Evolutionary conservation across 2,888 invertebrate genomes (phyloP), one percentile per base, ranked within the genome.

Genomic region (Drosophila sordidula): DNA sequence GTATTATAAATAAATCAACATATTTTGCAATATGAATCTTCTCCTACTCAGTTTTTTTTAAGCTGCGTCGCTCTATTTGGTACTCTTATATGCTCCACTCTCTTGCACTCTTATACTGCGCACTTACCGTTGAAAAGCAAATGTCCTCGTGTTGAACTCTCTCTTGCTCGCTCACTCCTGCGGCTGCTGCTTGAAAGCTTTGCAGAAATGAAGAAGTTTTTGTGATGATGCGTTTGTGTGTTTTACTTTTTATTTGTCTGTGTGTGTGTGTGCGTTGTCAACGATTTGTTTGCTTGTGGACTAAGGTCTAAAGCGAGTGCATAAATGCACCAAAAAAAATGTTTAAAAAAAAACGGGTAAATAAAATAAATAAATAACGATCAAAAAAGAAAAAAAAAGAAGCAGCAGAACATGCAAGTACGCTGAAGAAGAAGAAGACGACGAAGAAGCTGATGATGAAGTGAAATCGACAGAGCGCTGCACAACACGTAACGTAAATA

Each of bases 401-500:
- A 22, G 52, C 49, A 45, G 42, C 38, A 57, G 54, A 75, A 64
- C 69, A 45, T 69, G 51, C 58, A 62, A 66, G 59, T 65, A 66
- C 61, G 57, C 34, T 34, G 47, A 44, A 56, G 58, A 73, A 56
- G 65, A 32, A 47, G 32, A 32, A 39, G 39, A 46, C 34, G 50
- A 38, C 29, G 29, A 29, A 42, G 54, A 42, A 44, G 54, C 54
- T 44, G 54, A 34, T 34, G 34, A 64, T 58, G 71, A 73, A 87
- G 81, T 83, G 87, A 87, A 87, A 81, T 81, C 80, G 84, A 51
- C 67, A 74, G 71, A 78, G 59, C 70, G 69, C 80, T 56, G 64
- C 61, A 67, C 57, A 83, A 76, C 69, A 79, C 67, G 70, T 77
- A 83, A 86, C 80, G 87, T 83, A 86, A 86, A 80, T 83, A 82